These are phyloP conservation scores for Aeoliscus strigatus DNA, from an alignment of 2,797 vertebrate genomes.

Conservation along the genomic window DNA sequence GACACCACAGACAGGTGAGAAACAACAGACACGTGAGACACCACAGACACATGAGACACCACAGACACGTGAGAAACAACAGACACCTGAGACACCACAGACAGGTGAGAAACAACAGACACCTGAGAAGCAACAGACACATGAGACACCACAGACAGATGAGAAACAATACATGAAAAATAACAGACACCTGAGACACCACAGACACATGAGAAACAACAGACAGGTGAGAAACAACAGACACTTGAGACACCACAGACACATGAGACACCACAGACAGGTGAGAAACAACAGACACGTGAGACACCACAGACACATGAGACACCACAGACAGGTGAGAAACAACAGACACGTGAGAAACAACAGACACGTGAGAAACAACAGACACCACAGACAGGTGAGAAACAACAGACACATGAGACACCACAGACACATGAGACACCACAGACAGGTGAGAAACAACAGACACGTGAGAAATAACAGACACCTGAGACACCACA, in stretches of 20 bases:
- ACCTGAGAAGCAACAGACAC: too few species aligned
- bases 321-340: too few species aligned
- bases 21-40: not conserved
- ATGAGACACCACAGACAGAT: constrained; percentile 7
- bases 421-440: constrained; percentile 53
- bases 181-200: not conserved
- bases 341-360: not conserved
- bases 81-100: not conserved
- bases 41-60: constrained; percentile 61
- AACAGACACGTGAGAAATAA: not conserved
- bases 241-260: constrained; percentile 9
- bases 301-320: constrained; percentile 48
- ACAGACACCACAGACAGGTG: constrained; percentile 8
- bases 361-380: constrained; percentile 6
- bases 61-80: too few species aligned
- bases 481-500: too few species aligned
- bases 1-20: constrained; percentile 13
- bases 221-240: too few species aligned
- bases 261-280: too few species aligned
- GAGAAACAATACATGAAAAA: too few species aligned
- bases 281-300: not conserved
- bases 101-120: too few species aligned
- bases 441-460: too few species aligned
- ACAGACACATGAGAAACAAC: too few species aligned
- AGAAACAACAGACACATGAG: not conserved